Evolutionary conservation across 2,113 vertebrate species (phyloP).

Genomic region (Podarcis cretensis): DNA sequence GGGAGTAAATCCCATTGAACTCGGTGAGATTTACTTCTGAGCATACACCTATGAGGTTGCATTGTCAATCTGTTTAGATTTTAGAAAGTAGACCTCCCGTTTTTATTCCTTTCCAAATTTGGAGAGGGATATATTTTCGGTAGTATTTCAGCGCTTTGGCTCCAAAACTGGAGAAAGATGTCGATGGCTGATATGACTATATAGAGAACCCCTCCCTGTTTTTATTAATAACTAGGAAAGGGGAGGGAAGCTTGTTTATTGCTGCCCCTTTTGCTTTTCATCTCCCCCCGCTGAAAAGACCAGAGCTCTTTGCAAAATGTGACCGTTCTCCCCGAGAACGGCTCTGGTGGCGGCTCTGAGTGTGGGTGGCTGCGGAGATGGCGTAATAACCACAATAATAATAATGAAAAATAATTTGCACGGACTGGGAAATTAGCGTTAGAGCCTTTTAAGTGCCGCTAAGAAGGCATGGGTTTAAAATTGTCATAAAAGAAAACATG

Average conservation of each 20-base stretch:
- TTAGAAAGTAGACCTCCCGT: background rate
- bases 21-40: background rate
- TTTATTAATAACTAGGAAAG: background rate
- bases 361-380: slow-evolving; percentile 49
- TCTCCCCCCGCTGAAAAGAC: background rate
- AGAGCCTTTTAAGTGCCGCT: slow-evolving; percentile 56
- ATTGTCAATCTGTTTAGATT: background rate
- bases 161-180: background rate
- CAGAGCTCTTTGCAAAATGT: slow-evolving; percentile 23
- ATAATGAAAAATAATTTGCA: slow-evolving; percentile 44
- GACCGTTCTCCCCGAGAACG: slow-evolving; percentile 18
- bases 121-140: background rate
- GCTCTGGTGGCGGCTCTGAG: background rate
- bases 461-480: slow-evolving; percentile 1
- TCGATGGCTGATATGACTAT: background rate
- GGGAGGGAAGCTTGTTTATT: background rate
- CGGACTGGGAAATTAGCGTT: slow-evolving; percentile 59
- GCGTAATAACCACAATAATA: slow-evolving; percentile 25
- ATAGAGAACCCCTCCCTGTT: background rate
- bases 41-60: background rate
- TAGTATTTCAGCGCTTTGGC: fast-evolving
- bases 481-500: background rate
- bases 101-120: background rate
- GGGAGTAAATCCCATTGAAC: background rate
- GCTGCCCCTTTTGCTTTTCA: background rate